Base-by-base conservation (phyloP, 2,113 vertebrate species). In the Suricata suricatta region DNA sequence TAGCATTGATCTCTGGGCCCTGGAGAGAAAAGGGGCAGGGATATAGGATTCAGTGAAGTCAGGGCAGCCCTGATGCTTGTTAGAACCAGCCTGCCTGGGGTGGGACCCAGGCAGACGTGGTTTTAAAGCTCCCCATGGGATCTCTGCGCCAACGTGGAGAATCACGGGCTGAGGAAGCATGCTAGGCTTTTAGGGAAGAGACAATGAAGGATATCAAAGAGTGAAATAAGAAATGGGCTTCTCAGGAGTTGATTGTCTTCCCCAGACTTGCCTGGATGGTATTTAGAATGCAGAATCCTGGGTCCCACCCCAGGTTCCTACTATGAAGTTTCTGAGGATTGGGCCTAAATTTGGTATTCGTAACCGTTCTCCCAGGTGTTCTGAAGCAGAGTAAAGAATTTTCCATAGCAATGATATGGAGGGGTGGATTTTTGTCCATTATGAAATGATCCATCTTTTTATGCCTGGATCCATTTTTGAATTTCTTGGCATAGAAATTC, bases 11-110 rank as follows among this genome's bases (percentile, higher is more conserved):
- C 72, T 76, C 80, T 60, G 92, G 38, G 71, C 38, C 82, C 44
- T 47, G 41, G 21, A 68, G 54, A 35, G 21, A 68, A 16, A 80
- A 50, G 25, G 33, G 21, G 14, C n/a, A n/a, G 66, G 72, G 33
- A 41, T 92, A 14, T 2, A 86, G 88, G 44, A 41, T 10, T 44
- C 4, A 41, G 60, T 35, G 7, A 19, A 11, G 19, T 15, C 16
- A 4, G 1, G n/a, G 38, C 33, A 27, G 10, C 66, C 21, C 29
- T 0, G 2, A 23, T 11, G 5, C 38, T 12, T 0, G 0, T 57
- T 35, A 64, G n/a, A 74, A n/a, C 17, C 79, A 47, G 54, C 35
- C 54, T 12, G 81, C 31, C 77, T 31, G 25, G 10, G 15, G 13
- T 52, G 69, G 38, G 27, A 38, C 8, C 19, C 64, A 44, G 44